Percentiles rank a stretch among this genome's conserved stretches.
phyloP scores from a whole-genome alignment of 2,888 invertebrate species.

The Drosophila pseudotalamancana region DNA sequence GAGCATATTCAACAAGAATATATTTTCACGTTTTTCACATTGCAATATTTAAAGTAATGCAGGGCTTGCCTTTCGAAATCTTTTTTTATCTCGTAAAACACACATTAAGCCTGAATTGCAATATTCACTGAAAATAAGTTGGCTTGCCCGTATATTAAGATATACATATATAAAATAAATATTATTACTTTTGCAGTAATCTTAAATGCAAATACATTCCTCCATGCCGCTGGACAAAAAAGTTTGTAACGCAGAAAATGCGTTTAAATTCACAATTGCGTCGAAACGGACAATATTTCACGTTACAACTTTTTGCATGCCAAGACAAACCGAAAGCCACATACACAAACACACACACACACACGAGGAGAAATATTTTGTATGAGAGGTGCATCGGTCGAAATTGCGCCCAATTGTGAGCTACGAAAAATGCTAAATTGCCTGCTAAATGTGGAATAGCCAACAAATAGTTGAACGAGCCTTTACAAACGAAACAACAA shows the following conservation, averaged over 20 bases:
- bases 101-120: too few species aligned
- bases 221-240: conserved; percentile 11
- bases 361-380: too few species aligned
- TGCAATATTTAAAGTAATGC: too few species aligned
- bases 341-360: neutral
- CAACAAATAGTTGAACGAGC: conserved; percentile 56
- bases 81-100: too few species aligned
- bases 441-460: conserved; percentile 73
- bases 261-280: conserved; percentile 38
- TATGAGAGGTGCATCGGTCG: conserved; percentile 3
- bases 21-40: too few species aligned
- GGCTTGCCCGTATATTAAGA: too few species aligned
- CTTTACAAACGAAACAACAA: conserved; percentile 40
- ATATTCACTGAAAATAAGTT: conserved; percentile 6
- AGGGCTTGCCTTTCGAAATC: too few species aligned
- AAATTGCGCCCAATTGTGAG: conserved; percentile 64
- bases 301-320: conserved; percentile 26
- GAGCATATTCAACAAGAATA: too few species aligned
- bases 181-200: conserved; percentile 17
- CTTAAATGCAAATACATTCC: conserved; percentile 58
- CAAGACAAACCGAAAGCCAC: conserved; percentile 32
- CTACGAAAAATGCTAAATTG: conserved; percentile 77
- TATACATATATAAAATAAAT: neutral
- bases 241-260: conserved; percentile 17
- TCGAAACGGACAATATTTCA: conserved; percentile 39